Percentiles rank a stretch among this genome's conserved stretches.
Conservation (phyloP, 2,888 invertebrate genomes). For the Drosophila dives region DNA sequence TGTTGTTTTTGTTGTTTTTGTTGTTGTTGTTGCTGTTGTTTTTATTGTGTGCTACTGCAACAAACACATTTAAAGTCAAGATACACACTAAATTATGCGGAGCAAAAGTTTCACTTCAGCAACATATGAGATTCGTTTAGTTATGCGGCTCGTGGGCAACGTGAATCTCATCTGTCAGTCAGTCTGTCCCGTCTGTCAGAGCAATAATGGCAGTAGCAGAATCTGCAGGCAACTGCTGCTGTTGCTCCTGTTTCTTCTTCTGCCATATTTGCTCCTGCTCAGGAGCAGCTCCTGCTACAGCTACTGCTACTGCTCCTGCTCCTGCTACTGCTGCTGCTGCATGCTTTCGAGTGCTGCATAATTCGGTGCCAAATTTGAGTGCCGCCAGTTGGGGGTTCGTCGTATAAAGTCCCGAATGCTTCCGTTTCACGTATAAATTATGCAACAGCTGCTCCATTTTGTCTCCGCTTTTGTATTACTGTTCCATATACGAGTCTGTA, state of each 20-base stretch:
- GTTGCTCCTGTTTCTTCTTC: constrained; percentile 32
- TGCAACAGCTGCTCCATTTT: constrained; percentile 56
- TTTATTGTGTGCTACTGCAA: constrained; percentile 1
- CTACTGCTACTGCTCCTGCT: constrained; percentile 28
- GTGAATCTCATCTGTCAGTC: constrained; percentile 5
- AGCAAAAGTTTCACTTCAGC: constrained; percentile 31
- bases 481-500: background rate
- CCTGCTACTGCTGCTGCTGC: constrained; percentile 38
- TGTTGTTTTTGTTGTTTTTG: background rate
- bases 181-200: background rate
- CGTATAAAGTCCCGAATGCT: constrained; percentile 30
- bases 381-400: constrained; percentile 21
- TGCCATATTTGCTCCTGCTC: constrained; percentile 24
- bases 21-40: background rate
- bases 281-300: constrained; percentile 39
- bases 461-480: constrained; percentile 17
- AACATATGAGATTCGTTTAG: constrained; percentile 34
- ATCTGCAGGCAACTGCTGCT: constrained; percentile 7
- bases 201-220: constrained; percentile 11
- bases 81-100: constrained; percentile 62
- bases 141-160: constrained; percentile 29
- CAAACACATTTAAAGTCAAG: constrained; percentile 23
- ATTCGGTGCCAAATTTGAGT: constrained; percentile 40
- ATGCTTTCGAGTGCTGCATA: constrained; percentile 48
- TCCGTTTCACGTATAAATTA: constrained; percentile 58